phyloP scores from a whole-genome alignment of 2,113 vertebrate genomes.

The Tamias sibiricus region DNA sequence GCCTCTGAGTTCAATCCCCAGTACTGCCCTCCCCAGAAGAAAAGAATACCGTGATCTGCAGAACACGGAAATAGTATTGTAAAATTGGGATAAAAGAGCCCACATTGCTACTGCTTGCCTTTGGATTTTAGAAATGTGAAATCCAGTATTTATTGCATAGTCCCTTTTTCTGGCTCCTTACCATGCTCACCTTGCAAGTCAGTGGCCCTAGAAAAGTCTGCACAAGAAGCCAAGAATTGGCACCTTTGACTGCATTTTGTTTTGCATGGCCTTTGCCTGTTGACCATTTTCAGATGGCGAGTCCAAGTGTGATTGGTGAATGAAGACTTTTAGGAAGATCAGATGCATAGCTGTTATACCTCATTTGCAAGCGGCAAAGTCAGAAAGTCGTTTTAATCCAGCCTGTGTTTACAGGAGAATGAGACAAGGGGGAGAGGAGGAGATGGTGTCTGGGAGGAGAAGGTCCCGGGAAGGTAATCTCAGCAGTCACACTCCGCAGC shows the following conservation, averaged over 20 bases:
- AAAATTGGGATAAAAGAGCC: not conserved
- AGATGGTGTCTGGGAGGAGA: accelerated
- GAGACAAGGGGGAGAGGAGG: not conserved
- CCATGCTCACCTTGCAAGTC: no score
- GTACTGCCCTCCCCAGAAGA: no score
- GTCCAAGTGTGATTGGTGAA: not conserved
- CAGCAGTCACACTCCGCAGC: accelerated
- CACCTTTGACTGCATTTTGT: no score
- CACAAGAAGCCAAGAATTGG: not conserved
- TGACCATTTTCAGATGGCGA: not conserved
- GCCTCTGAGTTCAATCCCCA: no score
- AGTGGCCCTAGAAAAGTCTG: not conserved
- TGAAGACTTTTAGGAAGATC: not conserved
- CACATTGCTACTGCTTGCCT: not conserved
- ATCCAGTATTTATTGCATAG: no score
- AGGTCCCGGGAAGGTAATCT: accelerated
- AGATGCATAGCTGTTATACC: not conserved
- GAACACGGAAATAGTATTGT: not conserved
- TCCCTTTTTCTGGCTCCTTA: no score
- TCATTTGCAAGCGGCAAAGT: not conserved
- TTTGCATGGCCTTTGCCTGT: not conserved
- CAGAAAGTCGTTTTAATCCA: not conserved
- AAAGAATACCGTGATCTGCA: not conserved
- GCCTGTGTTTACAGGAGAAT: not conserved
- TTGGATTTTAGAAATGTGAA: not conserved